A percentile compares a stretch with the other conserved stretches of the same genome.
These are phyloP conservation scores for Passer domesticus DNA, from an alignment of 2,113 vertebrate genomes.

Conservation along the genomic window DNA sequence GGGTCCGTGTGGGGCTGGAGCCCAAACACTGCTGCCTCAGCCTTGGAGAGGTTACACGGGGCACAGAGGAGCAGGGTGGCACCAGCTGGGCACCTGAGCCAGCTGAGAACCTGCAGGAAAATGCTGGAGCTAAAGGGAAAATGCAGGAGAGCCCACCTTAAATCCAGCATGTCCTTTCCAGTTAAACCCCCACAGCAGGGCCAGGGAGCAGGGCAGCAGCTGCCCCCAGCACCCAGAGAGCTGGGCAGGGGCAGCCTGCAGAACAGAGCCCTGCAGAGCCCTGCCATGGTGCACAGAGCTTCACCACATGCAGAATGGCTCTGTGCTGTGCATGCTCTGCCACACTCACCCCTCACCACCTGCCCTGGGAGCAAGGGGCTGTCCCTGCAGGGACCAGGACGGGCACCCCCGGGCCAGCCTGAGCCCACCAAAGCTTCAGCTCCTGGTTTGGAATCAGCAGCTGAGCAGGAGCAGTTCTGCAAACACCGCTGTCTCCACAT, in stretches of 20 bases:
- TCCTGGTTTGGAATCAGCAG: not conserved
- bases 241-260: not conserved
- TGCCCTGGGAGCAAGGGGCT: not conserved
- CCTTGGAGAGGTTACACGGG: fast-evolving
- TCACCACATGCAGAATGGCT: not conserved
- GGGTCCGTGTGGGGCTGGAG: not conserved
- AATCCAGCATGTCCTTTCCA: fast-evolving
- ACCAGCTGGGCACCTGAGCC: not conserved
- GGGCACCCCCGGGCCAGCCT: too few species aligned
- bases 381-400: not conserved
- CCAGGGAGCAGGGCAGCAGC: too few species aligned
- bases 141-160: fast-evolving
- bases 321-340: not conserved
- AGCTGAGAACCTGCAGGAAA: fast-evolving
- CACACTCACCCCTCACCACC: not conserved
- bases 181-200: fast-evolving
- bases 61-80: fast-evolving
- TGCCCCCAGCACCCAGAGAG: too few species aligned
- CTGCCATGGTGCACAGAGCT: fast-evolving
- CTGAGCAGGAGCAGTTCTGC: not conserved
- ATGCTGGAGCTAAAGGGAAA: not conserved
- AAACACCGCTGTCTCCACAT: too few species aligned
- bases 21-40: fast-evolving
- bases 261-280: not conserved
- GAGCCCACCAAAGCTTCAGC: fast-evolving